These are phyloP conservation scores for Acestrorhynchus altus DNA, from an alignment of 2,797 vertebrate genomes.

Conservation along the genomic window DNA sequence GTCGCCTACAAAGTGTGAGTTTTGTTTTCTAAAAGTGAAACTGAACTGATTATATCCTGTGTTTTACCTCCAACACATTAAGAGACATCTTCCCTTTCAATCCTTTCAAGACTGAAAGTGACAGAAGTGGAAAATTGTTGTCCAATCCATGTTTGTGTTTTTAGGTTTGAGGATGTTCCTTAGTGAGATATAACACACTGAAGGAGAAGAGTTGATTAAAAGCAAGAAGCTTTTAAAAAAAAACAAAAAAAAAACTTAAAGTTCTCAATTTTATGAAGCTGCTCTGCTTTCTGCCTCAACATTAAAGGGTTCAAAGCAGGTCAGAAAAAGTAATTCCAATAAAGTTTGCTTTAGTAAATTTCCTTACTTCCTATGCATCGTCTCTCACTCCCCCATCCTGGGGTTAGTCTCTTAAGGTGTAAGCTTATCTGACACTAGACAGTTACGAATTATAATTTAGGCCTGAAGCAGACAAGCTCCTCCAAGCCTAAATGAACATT, in stretches of 20 bases:
- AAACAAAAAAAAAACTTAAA: neutral
- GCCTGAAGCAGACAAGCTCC: constrained; percentile 12
- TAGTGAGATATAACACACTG: neutral
- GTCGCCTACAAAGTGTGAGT: too few species aligned
- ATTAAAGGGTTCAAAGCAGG: neutral
- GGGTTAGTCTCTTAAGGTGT: neutral
- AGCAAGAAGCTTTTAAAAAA: too few species aligned
- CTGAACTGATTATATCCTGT: neutral
- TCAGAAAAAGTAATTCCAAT: neutral
- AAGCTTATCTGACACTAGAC: constrained; percentile 25
- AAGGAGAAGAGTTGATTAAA: neutral
- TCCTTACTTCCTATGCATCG: neutral
- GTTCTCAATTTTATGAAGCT: too few species aligned
- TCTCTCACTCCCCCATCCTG: neutral
- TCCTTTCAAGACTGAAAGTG: too few species aligned
- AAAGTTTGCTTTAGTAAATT: neutral
- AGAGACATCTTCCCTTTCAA: neutral
- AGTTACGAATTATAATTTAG: constrained; percentile 5
- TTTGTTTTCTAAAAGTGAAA: too few species aligned
- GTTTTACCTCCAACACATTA: neutral
- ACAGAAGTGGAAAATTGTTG: too few species aligned
- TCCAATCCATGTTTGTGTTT: too few species aligned
- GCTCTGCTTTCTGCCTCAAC: neutral
- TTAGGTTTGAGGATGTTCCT: too few species aligned
- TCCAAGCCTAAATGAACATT: constrained; percentile 16